Evolutionary conservation across 2,888 invertebrate genomes (phyloP).

Genomic region (Abrostola tripartita): DNA sequence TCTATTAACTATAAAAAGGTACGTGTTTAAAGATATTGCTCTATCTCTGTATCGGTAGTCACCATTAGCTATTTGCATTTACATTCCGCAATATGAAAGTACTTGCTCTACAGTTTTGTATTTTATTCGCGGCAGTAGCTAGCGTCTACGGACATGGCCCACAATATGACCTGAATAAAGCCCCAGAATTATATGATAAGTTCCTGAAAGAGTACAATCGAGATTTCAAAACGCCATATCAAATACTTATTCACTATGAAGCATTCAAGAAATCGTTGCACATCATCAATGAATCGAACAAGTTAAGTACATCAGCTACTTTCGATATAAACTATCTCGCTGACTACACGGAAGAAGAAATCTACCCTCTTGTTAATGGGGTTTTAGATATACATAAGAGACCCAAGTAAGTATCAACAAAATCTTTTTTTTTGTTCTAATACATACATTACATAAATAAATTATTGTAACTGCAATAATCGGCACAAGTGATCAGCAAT

Average conservation of each 20-base stretch:
- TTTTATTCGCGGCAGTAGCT: constrained; percentile 4
- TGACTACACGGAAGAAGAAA: constrained; percentile 13
- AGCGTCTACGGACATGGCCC: constrained; percentile 4
- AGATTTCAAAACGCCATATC: constrained; percentile 5
- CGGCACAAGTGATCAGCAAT: no score
- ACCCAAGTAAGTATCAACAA: no score
- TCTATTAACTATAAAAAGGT: no score
- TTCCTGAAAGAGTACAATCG: constrained; percentile 15
- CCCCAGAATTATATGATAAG: constrained; percentile 14
- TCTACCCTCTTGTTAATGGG: not conserved
- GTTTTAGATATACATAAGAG: no score
- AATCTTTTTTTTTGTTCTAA: no score
- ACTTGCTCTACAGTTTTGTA: not conserved
- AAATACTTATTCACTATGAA: constrained; percentile 28
- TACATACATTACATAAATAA: no score
- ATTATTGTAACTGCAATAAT: no score
- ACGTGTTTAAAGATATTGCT: no score
- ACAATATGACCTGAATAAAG: constrained; percentile 31
- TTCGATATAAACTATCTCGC: constrained; percentile 22
- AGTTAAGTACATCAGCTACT: not conserved
- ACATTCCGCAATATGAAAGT: constrained; percentile 9
- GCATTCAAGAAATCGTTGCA: constrained; percentile 20
- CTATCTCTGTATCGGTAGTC: no score
- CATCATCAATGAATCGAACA: constrained; percentile 21
- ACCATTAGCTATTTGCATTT: no score